phyloP scores from a whole-genome alignment of 2,797 vertebrate genomes.

The Cephalopachus bancanus region DNA sequence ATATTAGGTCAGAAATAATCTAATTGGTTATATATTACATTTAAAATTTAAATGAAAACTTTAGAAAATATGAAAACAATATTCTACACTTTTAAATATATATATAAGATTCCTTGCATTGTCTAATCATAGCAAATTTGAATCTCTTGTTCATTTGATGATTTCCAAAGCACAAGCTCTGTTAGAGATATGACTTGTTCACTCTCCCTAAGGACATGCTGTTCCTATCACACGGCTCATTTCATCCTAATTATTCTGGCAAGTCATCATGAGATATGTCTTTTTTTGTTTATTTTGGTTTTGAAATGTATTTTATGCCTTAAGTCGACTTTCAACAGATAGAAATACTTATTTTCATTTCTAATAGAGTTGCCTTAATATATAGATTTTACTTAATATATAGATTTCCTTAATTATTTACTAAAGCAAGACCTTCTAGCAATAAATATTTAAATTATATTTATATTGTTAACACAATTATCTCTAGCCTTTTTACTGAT shows the following conservation, averaged over 20 bases:
- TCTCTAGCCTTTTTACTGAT: not conserved
- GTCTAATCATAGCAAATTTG: not conserved
- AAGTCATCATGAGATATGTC: not conserved
- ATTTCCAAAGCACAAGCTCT: not conserved
- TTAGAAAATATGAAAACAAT: not conserved
- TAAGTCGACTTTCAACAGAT: not conserved
- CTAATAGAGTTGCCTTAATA: not conserved
- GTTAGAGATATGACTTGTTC: not conserved
- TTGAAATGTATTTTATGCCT: not conserved
- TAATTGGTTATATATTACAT: not conserved
- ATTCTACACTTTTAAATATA: not conserved
- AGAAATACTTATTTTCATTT: not conserved
- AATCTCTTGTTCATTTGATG: not conserved
- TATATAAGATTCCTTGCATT: not conserved
- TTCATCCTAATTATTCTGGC: not conserved
- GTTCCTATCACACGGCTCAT: not conserved
- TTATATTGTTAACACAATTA: not conserved
- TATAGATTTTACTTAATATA: not conserved
- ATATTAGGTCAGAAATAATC: not conserved
- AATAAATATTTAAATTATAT: conserved; percentile 4
- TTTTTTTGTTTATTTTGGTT: not conserved
- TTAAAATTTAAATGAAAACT: not conserved
- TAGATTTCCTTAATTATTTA: not conserved
- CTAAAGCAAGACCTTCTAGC: not conserved
- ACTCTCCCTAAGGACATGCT: not conserved